These are phyloP conservation scores for Copidosoma aretas DNA, from an alignment of 2,888 invertebrate species.

Conservation along the genomic window DNA sequence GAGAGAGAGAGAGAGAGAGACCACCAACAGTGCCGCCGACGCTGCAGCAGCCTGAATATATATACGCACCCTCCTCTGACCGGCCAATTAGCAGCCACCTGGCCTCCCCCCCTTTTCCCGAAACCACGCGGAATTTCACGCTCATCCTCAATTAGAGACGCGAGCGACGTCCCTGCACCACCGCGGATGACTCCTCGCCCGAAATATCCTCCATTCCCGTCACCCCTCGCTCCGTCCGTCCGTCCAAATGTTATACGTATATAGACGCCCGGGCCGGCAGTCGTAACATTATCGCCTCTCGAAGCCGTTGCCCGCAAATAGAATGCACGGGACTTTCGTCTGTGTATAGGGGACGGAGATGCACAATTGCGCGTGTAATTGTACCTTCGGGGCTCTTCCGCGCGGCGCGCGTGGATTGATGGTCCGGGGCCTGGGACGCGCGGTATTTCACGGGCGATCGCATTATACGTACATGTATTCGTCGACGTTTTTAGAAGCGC, in stretches of 20 bases:
- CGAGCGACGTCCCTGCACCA: constrained; percentile 8
- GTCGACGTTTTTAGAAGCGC: background rate
- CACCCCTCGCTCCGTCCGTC: background rate
- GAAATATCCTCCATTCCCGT: constrained; percentile 19
- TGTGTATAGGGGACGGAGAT: background rate
- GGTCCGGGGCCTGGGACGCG: no score
- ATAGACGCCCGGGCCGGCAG: background rate
- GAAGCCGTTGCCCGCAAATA: constrained; percentile 15
- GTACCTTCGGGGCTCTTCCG: no score
- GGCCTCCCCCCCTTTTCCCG: background rate
- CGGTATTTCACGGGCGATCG: no score
- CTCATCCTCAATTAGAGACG: constrained; percentile 38
- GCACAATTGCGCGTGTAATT: constrained; percentile 13
- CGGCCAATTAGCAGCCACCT: constrained; percentile 42
- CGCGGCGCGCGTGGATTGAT: no score
- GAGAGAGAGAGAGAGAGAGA: background rate
- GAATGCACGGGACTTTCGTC: constrained; percentile 4
- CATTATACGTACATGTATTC: no score
- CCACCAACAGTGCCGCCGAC: constrained; percentile 28
- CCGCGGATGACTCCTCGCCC: constrained; percentile 5
- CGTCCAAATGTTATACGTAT: background rate
- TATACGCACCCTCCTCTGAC: constrained; percentile 18
- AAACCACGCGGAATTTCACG: constrained; percentile 10
- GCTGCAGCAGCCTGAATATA: no score
- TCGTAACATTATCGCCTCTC: constrained; percentile 7